Evolutionary conservation across 2,113 vertebrate species (phyloP), one percentile per base, ranked within the genome.

Genomic region (Myiozetetes cayanensis): DNA sequence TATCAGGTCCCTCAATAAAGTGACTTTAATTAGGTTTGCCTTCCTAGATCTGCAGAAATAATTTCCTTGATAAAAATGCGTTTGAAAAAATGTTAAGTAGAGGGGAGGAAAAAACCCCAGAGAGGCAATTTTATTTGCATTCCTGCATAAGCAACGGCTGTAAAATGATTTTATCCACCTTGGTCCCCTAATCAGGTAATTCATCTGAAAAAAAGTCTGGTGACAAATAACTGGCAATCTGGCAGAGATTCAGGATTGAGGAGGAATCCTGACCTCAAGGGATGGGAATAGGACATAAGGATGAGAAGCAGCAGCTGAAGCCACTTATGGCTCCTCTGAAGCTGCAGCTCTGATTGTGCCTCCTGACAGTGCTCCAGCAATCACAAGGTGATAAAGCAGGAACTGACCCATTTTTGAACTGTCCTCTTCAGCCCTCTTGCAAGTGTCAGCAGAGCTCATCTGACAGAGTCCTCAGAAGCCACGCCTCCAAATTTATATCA

Each of bases 31-130:
- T 88, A 63, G 75, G 31, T 76, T 91, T 87, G 73, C 63, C 58
- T 73, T 85, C 70, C 66, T 72, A 73, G 43, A 84, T 75, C 33
- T 77, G 46, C 47, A 88, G 50, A 86, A 90, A 59, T 33, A 83
- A 31, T 78, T 93, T 91, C 68, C 70, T 37, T 92, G 46, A 87
- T 58, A 71, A 93, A 94, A 96, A 71, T 75, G 35, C 35, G 47
- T 71, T 73, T 74, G 30, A 85, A 75, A 47, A 84, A 93, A 65
- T 73, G 31, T 33, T 75, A 82, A 67, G 12, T 23, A 58, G 46
- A 73, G 25, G 8, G 23, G 8, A 1, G 23, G 15, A 27, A 58
- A 43, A 81, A 4, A 5, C 53, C 46, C 53, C 25, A 50, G 66
- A 82, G 25, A 39, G 10, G 8, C 24, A 52, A 14, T 61, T 88